Base-by-base conservation (phyloP, 2,888 invertebrate species). In the Drosophila paucipuncta region DNA sequence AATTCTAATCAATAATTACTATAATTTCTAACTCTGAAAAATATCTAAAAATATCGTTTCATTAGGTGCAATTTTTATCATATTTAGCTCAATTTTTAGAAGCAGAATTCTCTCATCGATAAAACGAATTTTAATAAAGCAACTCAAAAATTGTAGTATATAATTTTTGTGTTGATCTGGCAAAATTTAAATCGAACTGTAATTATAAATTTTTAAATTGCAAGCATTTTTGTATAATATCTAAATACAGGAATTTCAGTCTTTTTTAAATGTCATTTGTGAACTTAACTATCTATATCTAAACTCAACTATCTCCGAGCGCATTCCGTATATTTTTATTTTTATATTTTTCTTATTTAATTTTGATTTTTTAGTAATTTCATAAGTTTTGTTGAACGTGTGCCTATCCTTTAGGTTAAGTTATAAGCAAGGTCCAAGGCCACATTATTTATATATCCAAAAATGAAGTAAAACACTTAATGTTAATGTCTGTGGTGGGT, bases 281-380 rank as follows among this genome's bases (percentile, higher is more conserved):
- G 47, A 80, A 59, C 72, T 35, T 16, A 18, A 25, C 5, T 54
- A 25, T 25, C 11, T 18, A 18, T 22, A 28, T 57, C 7, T n/a
- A n/a, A 61, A 49, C 31, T 57, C 50, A 63, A 58, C n/a, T 77
- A 80, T 77, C 61, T 83, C 68, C 73, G 70, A 80, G 55, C 68
- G 84, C 85, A 85, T 88, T 90, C 90, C 90, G 76, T 73, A 76
- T 72, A 57, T 50, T 50, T 47, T 71, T 49, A 37, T 37, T 35
- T 49, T 30, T 10, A 53, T 22, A 50, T 54, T 33, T 54, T 33
- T 60, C 57, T 55, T 28, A 25, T 43, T 62, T 52, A 62, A 68
- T n/a, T 81, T 70, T 68, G 58, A 65, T 67, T 72, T 47, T 63
- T 69, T 43, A 31, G 28, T 78, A 52, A 30, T 25, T 41, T 30